These are phyloP conservation scores for Gorilla gorilla DNA, from an alignment of 2,113 vertebrate species.

Conservation along the genomic window DNA sequence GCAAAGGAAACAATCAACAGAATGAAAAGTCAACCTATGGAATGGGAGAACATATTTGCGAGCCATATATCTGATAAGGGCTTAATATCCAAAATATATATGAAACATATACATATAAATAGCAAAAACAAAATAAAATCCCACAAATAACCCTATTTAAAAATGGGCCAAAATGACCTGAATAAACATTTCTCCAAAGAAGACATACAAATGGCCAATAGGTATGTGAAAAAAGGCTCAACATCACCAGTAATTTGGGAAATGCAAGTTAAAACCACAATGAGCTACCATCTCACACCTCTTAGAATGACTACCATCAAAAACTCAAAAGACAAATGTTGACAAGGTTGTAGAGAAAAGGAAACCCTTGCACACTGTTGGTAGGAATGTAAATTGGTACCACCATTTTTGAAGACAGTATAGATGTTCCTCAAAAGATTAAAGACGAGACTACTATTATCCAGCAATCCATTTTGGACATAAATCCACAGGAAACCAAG, in stretches of 20 bases:
- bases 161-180: background rate
- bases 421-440: background rate
- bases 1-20: background rate
- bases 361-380: background rate
- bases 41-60: background rate
- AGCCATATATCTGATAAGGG: background rate
- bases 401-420: background rate
- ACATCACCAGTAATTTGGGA: background rate
- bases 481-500: background rate
- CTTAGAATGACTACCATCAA: background rate
- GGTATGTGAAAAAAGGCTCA: background rate
- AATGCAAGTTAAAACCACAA: background rate
- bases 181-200: background rate
- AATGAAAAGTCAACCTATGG: background rate
- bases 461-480: background rate
- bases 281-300: background rate
- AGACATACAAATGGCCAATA: background rate
- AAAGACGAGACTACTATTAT: background rate
- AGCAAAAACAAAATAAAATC: background rate
- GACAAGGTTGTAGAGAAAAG: background rate
- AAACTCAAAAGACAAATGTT: background rate
- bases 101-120: background rate
- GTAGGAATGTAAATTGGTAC: background rate
- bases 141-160: background rate
- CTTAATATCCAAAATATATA: background rate